A percentile compares a stretch with the other conserved stretches of the same genome.
Conservation (phyloP, 2,888 invertebrate species). For the Chamaedrilus cognettii region DNA sequence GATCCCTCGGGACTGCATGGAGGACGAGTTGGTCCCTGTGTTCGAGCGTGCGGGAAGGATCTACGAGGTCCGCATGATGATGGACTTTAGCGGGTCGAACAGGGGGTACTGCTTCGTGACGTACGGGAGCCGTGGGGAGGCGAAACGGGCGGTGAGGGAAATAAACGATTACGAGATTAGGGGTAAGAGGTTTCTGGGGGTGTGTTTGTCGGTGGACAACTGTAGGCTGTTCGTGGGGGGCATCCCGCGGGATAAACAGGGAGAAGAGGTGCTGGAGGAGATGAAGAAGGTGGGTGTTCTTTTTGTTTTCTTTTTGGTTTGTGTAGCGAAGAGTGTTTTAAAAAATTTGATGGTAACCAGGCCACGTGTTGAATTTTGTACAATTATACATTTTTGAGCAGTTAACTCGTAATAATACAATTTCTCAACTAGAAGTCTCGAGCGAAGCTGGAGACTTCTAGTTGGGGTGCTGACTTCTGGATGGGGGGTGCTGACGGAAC, state of each 20-base stretch:
- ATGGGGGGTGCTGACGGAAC: too few species aligned
- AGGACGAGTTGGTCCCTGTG: constrained; percentile 76
- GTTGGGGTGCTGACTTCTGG: too few species aligned
- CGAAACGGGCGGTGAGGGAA: constrained; percentile 68
- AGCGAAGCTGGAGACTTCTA: too few species aligned
- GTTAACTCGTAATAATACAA: too few species aligned
- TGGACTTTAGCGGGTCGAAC: constrained; percentile 70
- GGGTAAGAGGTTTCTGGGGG: constrained; percentile 70
- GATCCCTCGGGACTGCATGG: constrained; percentile 72
- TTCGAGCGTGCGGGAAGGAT: constrained; percentile 70
- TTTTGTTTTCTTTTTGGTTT: too few species aligned
- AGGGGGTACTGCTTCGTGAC: constrained; percentile 81
- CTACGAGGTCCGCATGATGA: constrained; percentile 73
- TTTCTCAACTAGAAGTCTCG: too few species aligned
- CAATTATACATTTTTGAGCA: too few species aligned
- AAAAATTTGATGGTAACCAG: too few species aligned
- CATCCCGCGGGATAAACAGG: constrained; percentile 70
- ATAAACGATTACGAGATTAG: constrained; percentile 70
- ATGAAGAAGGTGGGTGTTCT: constrained; percentile 68
- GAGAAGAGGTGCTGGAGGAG: constrained; percentile 66
- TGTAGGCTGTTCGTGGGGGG: constrained; percentile 75
- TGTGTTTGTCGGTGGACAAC: constrained; percentile 80
- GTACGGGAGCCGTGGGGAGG: constrained; percentile 65
- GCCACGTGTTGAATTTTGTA: too few species aligned
- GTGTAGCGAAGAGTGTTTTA: too few species aligned